These are phyloP conservation scores for Eupithecia inturbata DNA, from an alignment of 2,888 invertebrate genomes.

Conservation along the genomic window DNA sequence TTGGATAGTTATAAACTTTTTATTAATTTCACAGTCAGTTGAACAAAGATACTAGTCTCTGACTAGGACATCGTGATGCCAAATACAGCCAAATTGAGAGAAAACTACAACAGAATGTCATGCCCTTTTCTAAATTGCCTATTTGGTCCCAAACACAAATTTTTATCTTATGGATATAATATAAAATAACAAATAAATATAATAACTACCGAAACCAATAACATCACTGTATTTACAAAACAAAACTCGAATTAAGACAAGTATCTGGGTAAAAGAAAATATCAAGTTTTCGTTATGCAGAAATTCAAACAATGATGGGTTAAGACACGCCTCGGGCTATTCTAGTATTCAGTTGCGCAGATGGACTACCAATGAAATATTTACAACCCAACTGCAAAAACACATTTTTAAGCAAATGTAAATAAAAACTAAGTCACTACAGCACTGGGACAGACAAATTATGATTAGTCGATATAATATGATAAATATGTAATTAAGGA, in stretches of 20 bases:
- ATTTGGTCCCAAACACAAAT: not conserved
- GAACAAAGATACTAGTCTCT: conserved; percentile 17
- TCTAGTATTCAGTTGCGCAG: not conserved
- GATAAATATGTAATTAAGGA: not conserved
- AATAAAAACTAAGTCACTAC: not conserved
- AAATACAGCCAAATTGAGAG: conserved; percentile 29
- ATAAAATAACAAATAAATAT: conserved; percentile 7
- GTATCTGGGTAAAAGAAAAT: not conserved
- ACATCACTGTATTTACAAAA: not conserved
- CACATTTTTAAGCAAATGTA: not conserved
- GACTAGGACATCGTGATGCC: conserved; percentile 22
- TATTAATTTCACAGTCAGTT: conserved; percentile 14
- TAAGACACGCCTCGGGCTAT: not conserved
- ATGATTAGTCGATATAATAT: not conserved
- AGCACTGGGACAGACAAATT: not conserved
- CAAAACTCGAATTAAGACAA: not conserved
- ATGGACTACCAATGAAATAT: not conserved
- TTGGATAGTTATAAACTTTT: not conserved
- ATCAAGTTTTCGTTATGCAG: not conserved
- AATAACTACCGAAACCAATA: not conserved
- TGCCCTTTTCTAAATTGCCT: not conserved
- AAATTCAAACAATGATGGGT: not conserved
- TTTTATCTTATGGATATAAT: conserved; percentile 1
- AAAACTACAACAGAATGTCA: not conserved
- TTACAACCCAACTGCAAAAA: not conserved